phyloP scores from a whole-genome alignment of 2,888 invertebrate genomes.

The Dysmachus trigonus region DNA sequence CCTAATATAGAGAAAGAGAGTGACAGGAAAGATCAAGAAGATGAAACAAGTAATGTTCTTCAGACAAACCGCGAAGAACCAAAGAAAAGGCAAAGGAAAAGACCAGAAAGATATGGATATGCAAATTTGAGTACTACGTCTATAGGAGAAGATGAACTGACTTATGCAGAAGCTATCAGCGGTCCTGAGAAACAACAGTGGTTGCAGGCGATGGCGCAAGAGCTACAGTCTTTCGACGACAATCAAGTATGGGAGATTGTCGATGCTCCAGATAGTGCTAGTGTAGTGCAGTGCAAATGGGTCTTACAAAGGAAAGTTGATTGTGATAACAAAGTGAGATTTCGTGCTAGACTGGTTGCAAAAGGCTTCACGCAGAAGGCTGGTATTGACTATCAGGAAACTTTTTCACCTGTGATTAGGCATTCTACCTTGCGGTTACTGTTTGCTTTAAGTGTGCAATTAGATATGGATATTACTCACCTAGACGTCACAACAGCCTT shows the following conservation, averaged over 20 bases:
- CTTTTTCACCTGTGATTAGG: slow-evolving; percentile 48
- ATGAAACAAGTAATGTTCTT: too few species aligned
- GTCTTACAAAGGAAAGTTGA: slow-evolving; percentile 48
- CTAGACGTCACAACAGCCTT: slow-evolving; percentile 45
- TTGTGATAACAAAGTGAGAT: slow-evolving; percentile 46
- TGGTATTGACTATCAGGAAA: slow-evolving; percentile 45
- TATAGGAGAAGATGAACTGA: not conserved
- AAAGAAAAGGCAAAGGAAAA: too few species aligned
- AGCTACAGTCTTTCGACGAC: not conserved
- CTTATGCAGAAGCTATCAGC: not conserved
- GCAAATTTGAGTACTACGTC: not conserved
- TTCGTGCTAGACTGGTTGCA: slow-evolving; percentile 48
- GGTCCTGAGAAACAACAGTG: not conserved
- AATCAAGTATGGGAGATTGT: slow-evolving; percentile 44
- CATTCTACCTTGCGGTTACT: slow-evolving; percentile 50
- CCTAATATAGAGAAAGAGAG: too few species aligned
- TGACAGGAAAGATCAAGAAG: too few species aligned
- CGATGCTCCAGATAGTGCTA: slow-evolving; percentile 42
- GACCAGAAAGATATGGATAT: not conserved
- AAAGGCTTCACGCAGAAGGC: slow-evolving; percentile 35
- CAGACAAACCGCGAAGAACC: too few species aligned
- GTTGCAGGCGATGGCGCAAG: not conserved
- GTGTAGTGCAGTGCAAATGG: slow-evolving; percentile 46
- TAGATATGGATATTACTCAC: slow-evolving; percentile 47
- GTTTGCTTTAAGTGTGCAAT: slow-evolving; percentile 52